Evolutionary conservation across 2,888 invertebrate genomes (phyloP).

Genomic region (Stramonita haemastoma): DNA sequence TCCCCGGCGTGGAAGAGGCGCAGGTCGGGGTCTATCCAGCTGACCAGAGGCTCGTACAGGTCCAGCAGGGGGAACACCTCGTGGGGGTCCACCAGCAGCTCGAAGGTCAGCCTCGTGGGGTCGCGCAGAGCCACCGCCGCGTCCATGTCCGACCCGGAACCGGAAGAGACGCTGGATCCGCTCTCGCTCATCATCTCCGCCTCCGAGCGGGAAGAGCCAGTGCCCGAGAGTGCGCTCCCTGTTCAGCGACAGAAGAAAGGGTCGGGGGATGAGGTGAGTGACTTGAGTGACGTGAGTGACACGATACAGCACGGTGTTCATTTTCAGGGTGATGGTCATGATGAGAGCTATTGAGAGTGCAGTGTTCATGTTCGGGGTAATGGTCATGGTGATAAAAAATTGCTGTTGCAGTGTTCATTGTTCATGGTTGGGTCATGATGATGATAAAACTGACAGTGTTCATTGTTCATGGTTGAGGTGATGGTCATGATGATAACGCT

Average conservation of each 20-base stretch:
- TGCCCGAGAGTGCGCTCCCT: conserved; percentile 61
- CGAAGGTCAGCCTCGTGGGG: conserved; percentile 60
- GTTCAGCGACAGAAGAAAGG: conserved; percentile 7
- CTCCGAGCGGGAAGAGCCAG: conserved; percentile 62
- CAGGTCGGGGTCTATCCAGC: conserved; percentile 66
- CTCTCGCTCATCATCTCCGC: conserved; percentile 57
- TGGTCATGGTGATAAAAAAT: too few species aligned
- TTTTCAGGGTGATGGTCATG: not conserved
- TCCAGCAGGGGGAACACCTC: conserved; percentile 61
- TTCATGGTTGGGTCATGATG: too few species aligned
- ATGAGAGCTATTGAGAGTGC: too few species aligned
- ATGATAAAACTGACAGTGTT: too few species aligned
- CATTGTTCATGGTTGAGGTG: too few species aligned
- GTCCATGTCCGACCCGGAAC: conserved; percentile 60
- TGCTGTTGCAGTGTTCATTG: too few species aligned
- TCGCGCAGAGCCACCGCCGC: conserved; percentile 57
- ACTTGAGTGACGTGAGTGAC: not conserved
- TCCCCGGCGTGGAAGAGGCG: conserved; percentile 59
- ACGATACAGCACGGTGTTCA: too few species aligned
- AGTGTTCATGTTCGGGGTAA: too few species aligned
- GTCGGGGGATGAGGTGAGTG: not conserved
- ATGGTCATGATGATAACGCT: too few species aligned
- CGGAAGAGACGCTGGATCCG: conserved; percentile 53
- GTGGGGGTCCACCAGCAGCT: conserved; percentile 62
- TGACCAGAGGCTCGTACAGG: conserved; percentile 62